Percentiles rank a stretch among this genome's conserved stretches.
Conservation (phyloP, 2,113 vertebrate genomes). For the Cyanoramphus novaezelandiae region DNA sequence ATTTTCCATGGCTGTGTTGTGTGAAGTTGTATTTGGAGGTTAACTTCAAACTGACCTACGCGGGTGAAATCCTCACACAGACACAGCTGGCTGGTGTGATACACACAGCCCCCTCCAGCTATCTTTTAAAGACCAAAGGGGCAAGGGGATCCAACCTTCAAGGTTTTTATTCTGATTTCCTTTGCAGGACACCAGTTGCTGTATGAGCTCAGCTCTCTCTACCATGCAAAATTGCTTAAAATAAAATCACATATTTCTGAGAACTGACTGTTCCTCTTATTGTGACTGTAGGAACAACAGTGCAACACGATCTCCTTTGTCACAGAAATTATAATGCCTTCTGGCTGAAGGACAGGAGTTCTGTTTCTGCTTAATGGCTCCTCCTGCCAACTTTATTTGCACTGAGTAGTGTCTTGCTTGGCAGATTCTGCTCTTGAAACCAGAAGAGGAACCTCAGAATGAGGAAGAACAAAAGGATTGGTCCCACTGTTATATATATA, state of each 20-base stretch:
- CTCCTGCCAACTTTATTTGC: constrained; percentile 9
- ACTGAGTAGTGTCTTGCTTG: constrained; percentile 16
- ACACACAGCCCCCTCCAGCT: neutral
- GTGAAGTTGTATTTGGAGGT: neutral
- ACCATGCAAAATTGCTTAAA: constrained; percentile 5
- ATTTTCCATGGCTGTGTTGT: neutral
- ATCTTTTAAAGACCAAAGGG: neutral
- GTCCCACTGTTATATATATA: neutral
- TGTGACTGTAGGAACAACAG: constrained; percentile 20
- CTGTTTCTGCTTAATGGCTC: constrained; percentile 61
- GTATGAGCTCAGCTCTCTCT: neutral
- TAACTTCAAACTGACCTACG: neutral
- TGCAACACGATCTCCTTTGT: constrained; percentile 22
- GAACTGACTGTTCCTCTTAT: constrained; percentile 44
- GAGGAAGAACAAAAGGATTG: neutral
- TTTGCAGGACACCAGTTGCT: neutral
- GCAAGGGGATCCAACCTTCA: neutral
- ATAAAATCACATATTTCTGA: constrained; percentile 32
- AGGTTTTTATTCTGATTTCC: neutral
- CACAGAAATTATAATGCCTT: constrained; percentile 24
- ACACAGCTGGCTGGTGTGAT: neutral
- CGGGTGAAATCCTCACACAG: neutral
- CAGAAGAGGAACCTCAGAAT: constrained; percentile 22
- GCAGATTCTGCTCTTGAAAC: neutral
- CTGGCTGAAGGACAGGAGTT: constrained; percentile 33